Evolutionary conservation across 2,888 invertebrate species (phyloP).

Genomic region (Entomobrya proxima): DNA sequence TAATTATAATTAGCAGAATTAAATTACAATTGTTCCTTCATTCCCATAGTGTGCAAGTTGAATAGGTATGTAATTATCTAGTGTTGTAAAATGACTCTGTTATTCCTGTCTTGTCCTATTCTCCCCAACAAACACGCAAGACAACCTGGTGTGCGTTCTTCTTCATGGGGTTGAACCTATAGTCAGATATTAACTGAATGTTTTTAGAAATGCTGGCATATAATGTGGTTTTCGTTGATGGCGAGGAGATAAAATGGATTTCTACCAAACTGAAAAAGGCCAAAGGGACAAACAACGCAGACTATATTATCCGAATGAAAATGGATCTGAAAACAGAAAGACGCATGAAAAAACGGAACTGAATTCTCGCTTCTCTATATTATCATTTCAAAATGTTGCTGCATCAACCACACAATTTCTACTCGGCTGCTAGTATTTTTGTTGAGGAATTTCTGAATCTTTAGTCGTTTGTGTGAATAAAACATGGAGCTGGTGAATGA

Average conservation of each 20-base stretch:
- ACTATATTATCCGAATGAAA: constrained; percentile 1
- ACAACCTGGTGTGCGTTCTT: too few relatives aligned
- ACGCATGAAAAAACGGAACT: not conserved
- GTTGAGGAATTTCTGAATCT: not conserved
- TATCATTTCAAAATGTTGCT: not conserved
- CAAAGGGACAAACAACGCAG: constrained; percentile 4
- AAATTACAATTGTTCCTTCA: constrained; percentile 56
- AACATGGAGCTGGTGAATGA: constrained; percentile 31
- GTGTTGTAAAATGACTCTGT: too few relatives aligned
- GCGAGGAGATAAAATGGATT: not conserved
- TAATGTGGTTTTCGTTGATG: constrained; percentile 3
- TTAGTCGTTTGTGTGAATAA: constrained; percentile 16
- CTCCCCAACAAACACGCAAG: too few relatives aligned
- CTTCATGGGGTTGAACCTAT: too few relatives aligned
- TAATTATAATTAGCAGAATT: constrained; percentile 60
- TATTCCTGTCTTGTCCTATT: too few relatives aligned
- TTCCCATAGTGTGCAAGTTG: not conserved
- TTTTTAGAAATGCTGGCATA: too few relatives aligned
- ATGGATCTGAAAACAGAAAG: not conserved
- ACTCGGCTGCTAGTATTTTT: not conserved
- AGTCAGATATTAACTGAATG: too few relatives aligned
- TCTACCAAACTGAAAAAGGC: not conserved
- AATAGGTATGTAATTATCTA: too few relatives aligned
- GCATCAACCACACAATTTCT: not conserved
- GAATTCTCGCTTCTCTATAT: too few relatives aligned